Evolutionary conservation across 2,797 vertebrate genomes (phyloP), one percentile per base, ranked within the genome.

Genomic region (Varecia variegata): DNA sequence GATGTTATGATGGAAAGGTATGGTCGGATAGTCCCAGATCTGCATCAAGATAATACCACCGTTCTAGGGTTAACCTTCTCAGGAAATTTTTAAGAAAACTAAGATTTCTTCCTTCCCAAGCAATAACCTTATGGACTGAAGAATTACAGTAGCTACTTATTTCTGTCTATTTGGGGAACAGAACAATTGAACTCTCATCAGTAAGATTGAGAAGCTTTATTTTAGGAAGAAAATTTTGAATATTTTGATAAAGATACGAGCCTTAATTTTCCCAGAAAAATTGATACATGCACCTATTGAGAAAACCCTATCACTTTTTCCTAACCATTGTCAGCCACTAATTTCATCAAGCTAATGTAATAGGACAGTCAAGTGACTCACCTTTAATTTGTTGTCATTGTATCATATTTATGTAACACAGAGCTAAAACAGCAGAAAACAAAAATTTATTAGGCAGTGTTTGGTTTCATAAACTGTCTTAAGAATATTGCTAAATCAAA

Each of bases 331-430:
- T 52, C 73, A 90, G 70, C 83, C 84, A 21, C 79, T 82, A 60
- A 93, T 97, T 67, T 96, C 30, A 1, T 97, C 27, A 52, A 90
- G 68, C 71, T 98, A 96, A 95, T 88, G 1, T 80, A 27, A 62
- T 21, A 80, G 35, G 54, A 91, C 83, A 94, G 43, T 90, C 74
- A 95, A 96, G 8, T 97, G 85, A 84, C 30, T 97, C 95, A n/a
- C 52, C 94, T 97, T 97, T 96, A 98, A 98, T 97, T 94, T 91
- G 17, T 71, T 89, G 12, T 94, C 83, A 93, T 92, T 96, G 35
- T 89, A 82, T 80, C 50, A 23, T 90, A 68, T 85, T 97, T 98
- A 94, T 81, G 83, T 82, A 97, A 93, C 97, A 23, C 58, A 90
- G 95, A 97, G 65, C 52, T 74, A 80, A 95, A 87, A 88, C 38